Conservation (phyloP, 2,113 vertebrate species). For the Dipodomys stephensi region DNA sequence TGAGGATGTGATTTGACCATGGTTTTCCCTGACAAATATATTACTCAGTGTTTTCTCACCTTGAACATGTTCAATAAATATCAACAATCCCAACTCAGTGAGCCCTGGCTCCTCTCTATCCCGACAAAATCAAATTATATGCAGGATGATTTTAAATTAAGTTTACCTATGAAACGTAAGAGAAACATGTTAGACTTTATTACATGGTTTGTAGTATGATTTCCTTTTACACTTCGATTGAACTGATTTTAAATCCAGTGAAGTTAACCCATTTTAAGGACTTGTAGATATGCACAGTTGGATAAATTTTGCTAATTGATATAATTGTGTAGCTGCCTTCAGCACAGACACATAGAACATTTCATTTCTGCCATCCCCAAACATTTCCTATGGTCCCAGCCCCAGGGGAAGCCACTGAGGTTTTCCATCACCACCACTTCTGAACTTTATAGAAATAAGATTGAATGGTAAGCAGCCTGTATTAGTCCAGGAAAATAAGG, state of each 20-base stretch:
- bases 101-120: neutral
- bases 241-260: conserved; percentile 5
- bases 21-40: conserved; percentile 26
- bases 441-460: neutral
- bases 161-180: neutral
- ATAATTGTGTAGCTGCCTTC: neutral
- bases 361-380: neutral
- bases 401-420: neutral
- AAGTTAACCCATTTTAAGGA: neutral
- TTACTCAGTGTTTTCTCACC: conserved; percentile 45
- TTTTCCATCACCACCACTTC: neutral
- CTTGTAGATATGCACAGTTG: neutral
- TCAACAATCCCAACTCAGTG: neutral
- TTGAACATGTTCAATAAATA: conserved; percentile 7
- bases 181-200: neutral
- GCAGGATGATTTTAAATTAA: conserved; percentile 47
- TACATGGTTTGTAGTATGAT: neutral
- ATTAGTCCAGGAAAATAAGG: neutral
- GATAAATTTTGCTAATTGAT: neutral
- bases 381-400: neutral
- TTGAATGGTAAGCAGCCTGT: neutral
- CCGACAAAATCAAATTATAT: neutral
- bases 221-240: neutral
- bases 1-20: conserved; percentile 45
- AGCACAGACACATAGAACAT: neutral